Conservation (phyloP, 2,113 vertebrate species). For the Callaeas wilsoni region DNA sequence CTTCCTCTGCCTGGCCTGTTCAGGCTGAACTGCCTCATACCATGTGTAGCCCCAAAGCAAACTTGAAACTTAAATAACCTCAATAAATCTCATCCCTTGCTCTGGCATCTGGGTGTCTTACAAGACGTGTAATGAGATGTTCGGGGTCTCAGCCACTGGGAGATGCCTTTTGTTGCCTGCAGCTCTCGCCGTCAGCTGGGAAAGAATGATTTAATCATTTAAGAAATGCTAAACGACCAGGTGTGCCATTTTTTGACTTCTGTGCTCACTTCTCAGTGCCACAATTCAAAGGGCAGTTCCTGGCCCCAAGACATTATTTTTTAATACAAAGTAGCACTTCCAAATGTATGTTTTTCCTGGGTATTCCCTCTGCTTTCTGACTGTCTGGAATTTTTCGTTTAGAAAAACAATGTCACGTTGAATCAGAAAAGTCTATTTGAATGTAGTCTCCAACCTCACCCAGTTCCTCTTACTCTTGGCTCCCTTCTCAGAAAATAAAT, state of each 20-base stretch:
- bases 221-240: background rate
- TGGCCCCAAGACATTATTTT: slow-evolving; percentile 10
- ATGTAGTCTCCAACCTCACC: background rate
- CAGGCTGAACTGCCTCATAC: background rate
- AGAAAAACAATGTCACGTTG: slow-evolving; percentile 25
- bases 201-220: slow-evolving; percentile 3
- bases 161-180: background rate
- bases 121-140: background rate
- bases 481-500: background rate
- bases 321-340: slow-evolving; percentile 5
- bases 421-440: slow-evolving; percentile 20
- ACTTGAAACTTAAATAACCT: background rate
- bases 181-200: background rate
- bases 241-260: slow-evolving; percentile 17
- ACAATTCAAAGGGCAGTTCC: slow-evolving; percentile 35
- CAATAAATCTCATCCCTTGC: background rate
- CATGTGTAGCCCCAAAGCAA: background rate
- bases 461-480: background rate
- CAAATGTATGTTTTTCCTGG: slow-evolving; percentile 22
- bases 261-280: background rate
- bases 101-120: background rate
- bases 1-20: background rate
- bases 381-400: slow-evolving; percentile 39
- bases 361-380: slow-evolving; percentile 21
- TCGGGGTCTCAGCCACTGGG: background rate